These are phyloP conservation scores for Apaloderma vittatum DNA, from an alignment of 2,113 vertebrate species.

Conservation along the genomic window DNA sequence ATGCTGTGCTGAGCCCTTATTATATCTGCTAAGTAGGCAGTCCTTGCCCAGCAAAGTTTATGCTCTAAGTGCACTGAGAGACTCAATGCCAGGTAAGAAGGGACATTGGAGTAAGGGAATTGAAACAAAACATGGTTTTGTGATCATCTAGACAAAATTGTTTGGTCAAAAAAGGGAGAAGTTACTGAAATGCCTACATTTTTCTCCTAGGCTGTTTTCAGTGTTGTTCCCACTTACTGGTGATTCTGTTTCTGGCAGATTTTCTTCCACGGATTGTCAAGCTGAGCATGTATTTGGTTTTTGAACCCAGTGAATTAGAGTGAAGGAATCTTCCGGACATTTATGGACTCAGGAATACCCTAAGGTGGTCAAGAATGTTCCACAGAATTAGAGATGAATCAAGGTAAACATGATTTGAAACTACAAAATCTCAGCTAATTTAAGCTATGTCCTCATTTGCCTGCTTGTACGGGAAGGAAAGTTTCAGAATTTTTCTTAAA, in stretches of 20 bases:
- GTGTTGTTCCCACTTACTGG: neutral
- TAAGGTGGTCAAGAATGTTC: accelerated
- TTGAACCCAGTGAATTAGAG: neutral
- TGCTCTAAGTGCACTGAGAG: neutral
- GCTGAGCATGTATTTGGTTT: neutral
- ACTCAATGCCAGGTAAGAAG: neutral
- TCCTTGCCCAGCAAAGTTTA: neutral
- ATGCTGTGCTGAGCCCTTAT: neutral
- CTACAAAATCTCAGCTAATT: neutral
- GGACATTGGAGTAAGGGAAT: neutral
- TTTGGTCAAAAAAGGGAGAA: neutral
- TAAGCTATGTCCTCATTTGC: neutral
- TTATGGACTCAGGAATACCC: neutral
- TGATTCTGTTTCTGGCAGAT: neutral
- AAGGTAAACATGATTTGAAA: neutral
- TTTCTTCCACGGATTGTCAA: neutral
- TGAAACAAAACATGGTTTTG: neutral
- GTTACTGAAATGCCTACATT: neutral
- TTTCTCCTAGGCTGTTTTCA: neutral
- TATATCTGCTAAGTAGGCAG: neutral
- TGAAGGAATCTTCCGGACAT: neutral
- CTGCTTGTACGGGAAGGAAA: neutral
- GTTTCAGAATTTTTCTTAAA: neutral
- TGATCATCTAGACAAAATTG: neutral
- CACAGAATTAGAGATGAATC: neutral